phyloP scores from a whole-genome alignment of 2,888 invertebrate genomes.

The Zeuzera pyrina region DNA sequence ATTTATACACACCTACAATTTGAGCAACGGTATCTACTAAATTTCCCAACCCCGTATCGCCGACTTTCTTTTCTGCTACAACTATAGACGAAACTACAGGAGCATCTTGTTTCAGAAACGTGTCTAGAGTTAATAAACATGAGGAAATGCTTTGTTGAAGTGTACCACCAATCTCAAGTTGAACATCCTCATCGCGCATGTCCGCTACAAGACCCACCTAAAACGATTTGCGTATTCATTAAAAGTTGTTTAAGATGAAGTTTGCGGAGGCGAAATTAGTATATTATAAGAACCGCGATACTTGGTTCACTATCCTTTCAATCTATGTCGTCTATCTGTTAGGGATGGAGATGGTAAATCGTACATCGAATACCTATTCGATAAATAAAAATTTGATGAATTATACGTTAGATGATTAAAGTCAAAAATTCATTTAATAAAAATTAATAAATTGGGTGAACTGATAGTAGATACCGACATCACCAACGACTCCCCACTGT shows the following conservation, averaged over 20 bases:
- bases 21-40: constrained; percentile 82
- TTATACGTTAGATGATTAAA: no score
- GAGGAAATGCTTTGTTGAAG: constrained; percentile 89
- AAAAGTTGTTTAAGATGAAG: background rate
- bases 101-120: constrained; percentile 79
- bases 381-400: no score
- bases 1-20: constrained; percentile 65
- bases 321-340: no score
- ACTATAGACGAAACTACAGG: constrained; percentile 88
- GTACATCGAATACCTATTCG: no score
- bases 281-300: no score
- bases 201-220: constrained; percentile 85
- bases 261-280: background rate
- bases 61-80: constrained; percentile 85
- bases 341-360: no score
- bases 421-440: no score
- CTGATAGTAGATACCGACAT: constrained; percentile 72
- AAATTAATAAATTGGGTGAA: no score
- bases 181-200: constrained; percentile 78
- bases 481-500: constrained; percentile 95
- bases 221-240: no score
- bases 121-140: constrained; percentile 82
- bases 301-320: no score
- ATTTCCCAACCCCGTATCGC: constrained; percentile 74
- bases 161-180: constrained; percentile 83